Percentiles rank a stretch among this genome's conserved stretches.
Evolutionary conservation across 2,797 vertebrate species (phyloP).

Genomic region (Neosalanx taihuensis): DNA sequence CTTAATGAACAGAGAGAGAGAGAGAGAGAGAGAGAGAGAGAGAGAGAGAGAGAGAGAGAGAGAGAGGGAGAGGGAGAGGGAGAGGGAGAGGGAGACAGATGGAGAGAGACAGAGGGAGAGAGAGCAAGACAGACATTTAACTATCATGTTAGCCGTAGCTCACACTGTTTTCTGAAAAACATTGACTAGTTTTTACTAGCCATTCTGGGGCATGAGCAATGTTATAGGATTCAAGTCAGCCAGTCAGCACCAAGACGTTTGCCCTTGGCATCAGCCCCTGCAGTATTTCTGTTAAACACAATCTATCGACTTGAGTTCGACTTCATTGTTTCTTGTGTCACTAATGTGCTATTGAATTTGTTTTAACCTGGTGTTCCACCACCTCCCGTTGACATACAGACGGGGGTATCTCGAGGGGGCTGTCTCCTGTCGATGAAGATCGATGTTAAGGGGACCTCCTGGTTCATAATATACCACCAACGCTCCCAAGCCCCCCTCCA

Average conservation of each 20-base stretch:
- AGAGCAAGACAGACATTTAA: not conserved
- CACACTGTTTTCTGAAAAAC: not conserved
- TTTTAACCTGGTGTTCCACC: not conserved
- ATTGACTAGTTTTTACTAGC: not conserved
- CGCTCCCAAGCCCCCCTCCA: constrained; percentile 5
- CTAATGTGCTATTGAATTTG: not conserved
- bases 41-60: too few species aligned
- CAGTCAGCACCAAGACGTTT: not conserved
- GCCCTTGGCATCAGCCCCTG: too few species aligned
- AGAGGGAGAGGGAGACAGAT: too few species aligned
- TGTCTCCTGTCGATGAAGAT: constrained; percentile 33
- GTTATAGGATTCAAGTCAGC: not conserved
- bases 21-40: too few species aligned
- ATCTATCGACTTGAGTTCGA: not conserved
- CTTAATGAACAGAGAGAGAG: too few species aligned
- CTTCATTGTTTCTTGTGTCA: not conserved
- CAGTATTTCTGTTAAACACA: not conserved
- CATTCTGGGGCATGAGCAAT: not conserved
- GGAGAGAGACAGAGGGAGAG: too few species aligned
- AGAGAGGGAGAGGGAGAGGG: too few species aligned
- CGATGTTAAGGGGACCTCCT: constrained; percentile 24
- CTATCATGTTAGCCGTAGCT: not conserved
- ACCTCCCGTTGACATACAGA: not conserved
- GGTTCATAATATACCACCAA: constrained; percentile 3
- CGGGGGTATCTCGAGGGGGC: not conserved